phyloP scores from a whole-genome alignment of 37 sponge, comb jelly and placozoan species.

The Halichondria panicea region DNA sequence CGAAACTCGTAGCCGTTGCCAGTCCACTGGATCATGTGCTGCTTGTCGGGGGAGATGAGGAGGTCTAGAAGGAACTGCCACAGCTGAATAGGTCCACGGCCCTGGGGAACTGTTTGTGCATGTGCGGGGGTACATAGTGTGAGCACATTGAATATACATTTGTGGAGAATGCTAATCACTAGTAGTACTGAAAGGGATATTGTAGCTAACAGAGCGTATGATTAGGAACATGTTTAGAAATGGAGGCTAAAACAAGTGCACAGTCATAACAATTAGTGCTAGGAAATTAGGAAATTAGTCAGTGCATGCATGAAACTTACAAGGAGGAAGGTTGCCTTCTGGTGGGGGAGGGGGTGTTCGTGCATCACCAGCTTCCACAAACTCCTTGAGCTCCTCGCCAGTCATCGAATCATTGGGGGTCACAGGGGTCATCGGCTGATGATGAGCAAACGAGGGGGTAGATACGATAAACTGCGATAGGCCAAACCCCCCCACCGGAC shows the following conservation, averaged over 20 bases:
- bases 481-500: constrained; percentile 12
- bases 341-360: constrained; percentile 35
- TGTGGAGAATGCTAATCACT: background rate
- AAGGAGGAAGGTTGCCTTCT: constrained; percentile 42
- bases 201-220: background rate
- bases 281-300: background rate
- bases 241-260: background rate
- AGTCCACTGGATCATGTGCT: constrained; percentile 77
- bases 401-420: constrained; percentile 9
- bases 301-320: constrained; percentile 24
- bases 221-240: background rate
- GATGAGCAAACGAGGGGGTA: background rate
- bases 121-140: background rate
- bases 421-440: constrained; percentile 29
- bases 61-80: constrained; percentile 92
- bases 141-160: background rate
- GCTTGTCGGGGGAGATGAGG: constrained; percentile 53
- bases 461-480: constrained; percentile 18
- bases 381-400: constrained; percentile 33
- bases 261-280: background rate
- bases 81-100: constrained; percentile 80
- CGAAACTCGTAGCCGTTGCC: constrained; percentile 77
- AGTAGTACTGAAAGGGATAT: background rate
- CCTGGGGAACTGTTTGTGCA: constrained; percentile 50
- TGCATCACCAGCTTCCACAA: constrained; percentile 11